Conservation (phyloP, 2,888 invertebrate genomes). For the Aplocera efformata region DNA sequence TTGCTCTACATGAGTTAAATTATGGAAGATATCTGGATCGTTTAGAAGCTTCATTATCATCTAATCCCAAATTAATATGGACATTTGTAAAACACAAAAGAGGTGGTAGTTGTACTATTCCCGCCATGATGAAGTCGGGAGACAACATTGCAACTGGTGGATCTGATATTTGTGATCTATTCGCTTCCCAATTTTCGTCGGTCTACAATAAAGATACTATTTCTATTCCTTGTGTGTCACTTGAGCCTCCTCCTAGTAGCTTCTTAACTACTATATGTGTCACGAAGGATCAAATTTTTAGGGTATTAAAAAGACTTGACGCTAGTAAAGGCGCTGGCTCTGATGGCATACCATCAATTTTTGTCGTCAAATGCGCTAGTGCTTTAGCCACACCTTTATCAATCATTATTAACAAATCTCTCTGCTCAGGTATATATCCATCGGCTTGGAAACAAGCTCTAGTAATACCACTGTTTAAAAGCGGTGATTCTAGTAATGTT, state of each 20-base stretch:
- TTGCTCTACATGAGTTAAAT: background rate
- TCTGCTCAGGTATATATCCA: background rate
- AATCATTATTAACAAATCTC: conserved; percentile 1
- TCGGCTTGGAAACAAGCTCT: background rate
- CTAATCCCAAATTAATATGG: background rate
- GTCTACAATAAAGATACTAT: background rate
- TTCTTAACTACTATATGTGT: background rate
- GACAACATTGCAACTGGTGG: background rate
- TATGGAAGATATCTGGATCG: background rate
- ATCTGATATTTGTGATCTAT: background rate
- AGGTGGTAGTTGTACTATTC: background rate
- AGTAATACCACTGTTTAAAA: conserved; percentile 1
- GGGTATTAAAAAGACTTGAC: conserved; percentile 2
- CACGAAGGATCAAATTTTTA: background rate
- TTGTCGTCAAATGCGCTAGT: background rate
- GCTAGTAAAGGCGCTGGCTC: background rate
- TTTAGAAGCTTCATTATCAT: background rate
- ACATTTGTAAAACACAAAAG: background rate
- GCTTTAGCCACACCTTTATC: background rate
- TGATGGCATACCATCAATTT: conserved; percentile 1
- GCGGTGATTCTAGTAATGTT: background rate
- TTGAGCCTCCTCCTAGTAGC: no score
- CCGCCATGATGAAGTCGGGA: background rate
- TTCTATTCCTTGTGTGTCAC: no score
- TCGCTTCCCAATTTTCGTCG: background rate